Conservation (phyloP, 2,797 vertebrate species). For the Paramormyrops hopkinsi region DNA sequence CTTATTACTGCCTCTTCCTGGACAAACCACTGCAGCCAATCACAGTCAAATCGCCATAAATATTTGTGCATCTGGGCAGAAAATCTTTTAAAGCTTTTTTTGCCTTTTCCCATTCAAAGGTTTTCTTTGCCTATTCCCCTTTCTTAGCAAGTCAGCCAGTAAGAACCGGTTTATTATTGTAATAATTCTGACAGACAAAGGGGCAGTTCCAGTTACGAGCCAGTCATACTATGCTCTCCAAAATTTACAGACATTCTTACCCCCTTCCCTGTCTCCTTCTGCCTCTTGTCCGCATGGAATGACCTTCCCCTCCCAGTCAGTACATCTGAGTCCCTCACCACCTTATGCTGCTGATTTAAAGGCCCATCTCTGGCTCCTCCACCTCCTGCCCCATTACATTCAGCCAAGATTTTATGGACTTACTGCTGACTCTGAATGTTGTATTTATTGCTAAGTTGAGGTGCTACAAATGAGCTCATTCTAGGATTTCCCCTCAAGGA, state of each 20-base stretch:
- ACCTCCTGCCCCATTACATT: background rate
- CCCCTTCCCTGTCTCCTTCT: background rate
- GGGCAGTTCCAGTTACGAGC: background rate
- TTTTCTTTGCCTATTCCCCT: background rate
- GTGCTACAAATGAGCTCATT: slow-evolving; percentile 10
- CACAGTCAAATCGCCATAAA: background rate
- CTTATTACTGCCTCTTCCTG: background rate
- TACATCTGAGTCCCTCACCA: background rate
- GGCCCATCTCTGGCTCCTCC: background rate
- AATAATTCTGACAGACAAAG: background rate
- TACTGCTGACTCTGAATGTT: slow-evolving; percentile 4
- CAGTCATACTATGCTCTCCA: background rate
- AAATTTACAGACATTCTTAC: background rate
- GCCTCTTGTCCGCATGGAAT: background rate
- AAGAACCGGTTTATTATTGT: background rate
- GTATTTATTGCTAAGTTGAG: slow-evolving; percentile 11
- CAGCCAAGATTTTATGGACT: slow-evolving; percentile 8
- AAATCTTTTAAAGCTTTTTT: background rate
- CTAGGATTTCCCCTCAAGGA: background rate
- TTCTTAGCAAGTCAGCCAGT: background rate
- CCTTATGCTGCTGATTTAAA: slow-evolving; percentile 14
- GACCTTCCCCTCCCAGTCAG: slow-evolving; percentile 7
- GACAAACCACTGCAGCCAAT: slow-evolving; percentile 6
- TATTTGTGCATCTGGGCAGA: background rate
- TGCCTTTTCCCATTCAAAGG: background rate